Base-by-base conservation (phyloP, 2,797 vertebrate genomes). In the Gymnoscopelus braueri region DNA sequence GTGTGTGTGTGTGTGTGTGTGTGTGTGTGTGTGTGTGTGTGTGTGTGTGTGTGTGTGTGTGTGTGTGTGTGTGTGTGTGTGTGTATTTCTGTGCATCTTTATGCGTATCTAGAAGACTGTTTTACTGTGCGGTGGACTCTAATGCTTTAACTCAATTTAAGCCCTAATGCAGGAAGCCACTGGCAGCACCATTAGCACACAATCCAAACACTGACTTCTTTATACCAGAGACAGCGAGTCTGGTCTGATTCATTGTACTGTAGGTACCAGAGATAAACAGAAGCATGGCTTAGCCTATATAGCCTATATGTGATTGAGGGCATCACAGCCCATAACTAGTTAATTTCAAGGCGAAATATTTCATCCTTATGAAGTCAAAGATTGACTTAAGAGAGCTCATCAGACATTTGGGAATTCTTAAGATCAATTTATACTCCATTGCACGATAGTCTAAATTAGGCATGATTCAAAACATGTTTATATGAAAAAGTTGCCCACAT, bases 141-240 rank as follows among this genome's bases (percentile, higher is more conserved):
- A 78, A 83, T 67, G 63, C 59, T 79, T 75, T 83, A 81, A 90
- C 85, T 84, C 6, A 72, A 86, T 90, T 86, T 70, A 48, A 15
- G n/a, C 63, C 60, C 35, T 8, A 48, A 77, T 71, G 72, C 84
- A 90, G 81, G 85, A 90, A 90, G 80, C 65, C 39, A 68, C 51
- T 54, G 66, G 56, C 67, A 50, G 48, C 32, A 39, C 66, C 67
- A 69, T 81, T 74, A 80, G 32, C 60, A 70, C 74, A 50, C 35
- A 39, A 70, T 63, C 4, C 53, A 60, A 78, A 83, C 83, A 84
- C 62, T 54, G 48, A 44, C 60, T 54, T 71, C 54, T 55, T 82
- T 62, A 47, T 65, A 10, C 68, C 2, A 56, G 54, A 54, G 49
- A 19, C 55, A 63, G 19, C 65, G 53, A 50, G 32, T 59, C 53